phyloP scores from a whole-genome alignment of 2,797 vertebrate species.

The Pogoniulus pusillus region DNA sequence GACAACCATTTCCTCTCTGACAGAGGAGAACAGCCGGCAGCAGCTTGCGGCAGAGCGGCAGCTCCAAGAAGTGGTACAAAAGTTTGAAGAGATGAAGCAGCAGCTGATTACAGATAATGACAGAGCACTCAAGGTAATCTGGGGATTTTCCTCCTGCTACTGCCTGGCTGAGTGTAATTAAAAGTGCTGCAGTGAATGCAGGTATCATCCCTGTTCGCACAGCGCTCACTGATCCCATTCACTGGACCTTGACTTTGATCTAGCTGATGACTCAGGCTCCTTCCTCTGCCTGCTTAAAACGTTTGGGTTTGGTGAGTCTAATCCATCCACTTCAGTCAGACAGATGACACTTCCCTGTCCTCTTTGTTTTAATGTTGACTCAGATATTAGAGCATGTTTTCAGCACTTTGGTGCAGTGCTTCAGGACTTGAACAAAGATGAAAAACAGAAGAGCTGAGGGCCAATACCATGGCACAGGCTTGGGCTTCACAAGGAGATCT shows the following conservation, averaged over 20 bases:
- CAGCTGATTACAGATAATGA: constrained; percentile 80
- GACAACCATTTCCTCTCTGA: constrained; percentile 78
- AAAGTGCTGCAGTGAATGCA: constrained; percentile 62
- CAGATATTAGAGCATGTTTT: not conserved
- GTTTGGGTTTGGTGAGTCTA: constrained; percentile 14
- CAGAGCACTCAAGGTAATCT: constrained; percentile 80
- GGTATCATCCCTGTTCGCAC: constrained; percentile 41
- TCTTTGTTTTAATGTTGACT: constrained; percentile 23
- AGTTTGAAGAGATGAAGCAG: constrained; percentile 86
- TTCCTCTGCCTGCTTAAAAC: constrained; percentile 38
- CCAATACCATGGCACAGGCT: not conserved
- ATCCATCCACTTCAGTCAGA: constrained; percentile 46
- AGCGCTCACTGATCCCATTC: constrained; percentile 33
- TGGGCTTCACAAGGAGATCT: not conserved
- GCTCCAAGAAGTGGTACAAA: constrained; percentile 79
- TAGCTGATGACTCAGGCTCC: constrained; percentile 50
- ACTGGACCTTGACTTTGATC: constrained; percentile 51
- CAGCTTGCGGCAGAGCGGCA: constrained; percentile 80
- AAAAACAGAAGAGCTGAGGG: not conserved
- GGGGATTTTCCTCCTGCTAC: constrained; percentile 64
- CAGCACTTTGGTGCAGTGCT: not conserved
- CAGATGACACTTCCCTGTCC: constrained; percentile 16
- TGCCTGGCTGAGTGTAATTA: constrained; percentile 65
- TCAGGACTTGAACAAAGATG: not conserved
- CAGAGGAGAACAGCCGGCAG: constrained; percentile 81